Conservation (phyloP, 2,888 invertebrate species). For the Agrotis exclamationis region DNA sequence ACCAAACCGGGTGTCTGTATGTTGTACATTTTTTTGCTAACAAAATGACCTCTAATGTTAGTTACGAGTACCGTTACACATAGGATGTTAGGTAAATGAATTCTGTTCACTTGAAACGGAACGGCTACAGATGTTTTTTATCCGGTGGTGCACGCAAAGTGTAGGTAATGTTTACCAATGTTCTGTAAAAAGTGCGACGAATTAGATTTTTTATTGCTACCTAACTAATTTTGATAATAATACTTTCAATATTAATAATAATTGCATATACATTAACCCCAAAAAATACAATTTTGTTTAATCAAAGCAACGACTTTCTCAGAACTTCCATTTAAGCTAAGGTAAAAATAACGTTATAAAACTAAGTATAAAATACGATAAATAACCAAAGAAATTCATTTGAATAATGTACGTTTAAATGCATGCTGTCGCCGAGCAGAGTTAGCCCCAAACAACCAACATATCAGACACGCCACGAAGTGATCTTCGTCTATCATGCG, state of each 20-base stretch:
- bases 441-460: not conserved
- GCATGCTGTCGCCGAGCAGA: no score
- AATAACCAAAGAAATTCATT: no score
- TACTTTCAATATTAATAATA: not conserved
- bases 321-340: no score
- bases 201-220: conserved; percentile 1
- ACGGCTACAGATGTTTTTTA: conserved; percentile 29
- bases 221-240: not conserved
- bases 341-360: no score
- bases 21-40: conserved; percentile 28
- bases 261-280: not conserved
- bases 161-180: conserved; percentile 27
- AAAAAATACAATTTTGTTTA: not conserved
- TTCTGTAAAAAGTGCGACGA: conserved; percentile 23
- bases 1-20: not conserved
- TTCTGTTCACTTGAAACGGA: conserved; percentile 55
- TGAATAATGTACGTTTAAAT: no score
- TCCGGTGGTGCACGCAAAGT: conserved; percentile 11
- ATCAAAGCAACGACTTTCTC: no score
- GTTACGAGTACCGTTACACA: conserved; percentile 58
- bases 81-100: conserved; percentile 62
- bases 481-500: no score
- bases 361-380: no score
- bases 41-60: conserved; percentile 52
- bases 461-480: not conserved